A percentile compares a stretch with the other conserved stretches of the same genome.
Evolutionary conservation across 2,888 invertebrate genomes (phyloP).

Genomic region (Quadroppia sp.): DNA sequence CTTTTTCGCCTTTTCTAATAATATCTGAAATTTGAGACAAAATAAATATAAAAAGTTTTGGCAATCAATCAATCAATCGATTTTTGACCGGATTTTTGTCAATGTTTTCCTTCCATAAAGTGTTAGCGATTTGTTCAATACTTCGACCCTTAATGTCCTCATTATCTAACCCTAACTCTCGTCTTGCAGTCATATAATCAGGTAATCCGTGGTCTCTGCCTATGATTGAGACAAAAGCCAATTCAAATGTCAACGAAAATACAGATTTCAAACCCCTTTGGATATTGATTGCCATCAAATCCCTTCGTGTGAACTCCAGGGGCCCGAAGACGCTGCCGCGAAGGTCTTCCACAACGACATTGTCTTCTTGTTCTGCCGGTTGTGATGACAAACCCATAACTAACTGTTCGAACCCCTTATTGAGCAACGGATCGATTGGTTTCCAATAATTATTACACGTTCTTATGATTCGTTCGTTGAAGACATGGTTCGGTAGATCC

Average conservation of each 20-base stretch:
- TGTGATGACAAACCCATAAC: constrained; percentile 60
- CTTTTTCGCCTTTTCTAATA: background rate
- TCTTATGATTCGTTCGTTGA: constrained; percentile 51
- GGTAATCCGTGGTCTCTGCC: constrained; percentile 60
- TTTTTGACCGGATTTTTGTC: background rate
- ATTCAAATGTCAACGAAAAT: background rate
- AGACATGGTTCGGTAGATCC: background rate
- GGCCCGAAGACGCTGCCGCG: constrained; percentile 60
- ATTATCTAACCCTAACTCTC: constrained; percentile 55
- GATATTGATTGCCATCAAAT: constrained; percentile 61
- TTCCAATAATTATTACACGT: constrained; percentile 60
- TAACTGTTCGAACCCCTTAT: constrained; percentile 53
- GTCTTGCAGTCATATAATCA: constrained; percentile 61
- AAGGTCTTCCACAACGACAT: constrained; percentile 60
- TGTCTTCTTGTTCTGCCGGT: constrained; percentile 59
- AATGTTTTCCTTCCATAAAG: background rate
- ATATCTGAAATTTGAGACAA: background rate
- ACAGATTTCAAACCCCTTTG: constrained; percentile 53
- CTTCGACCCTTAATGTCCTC: background rate
- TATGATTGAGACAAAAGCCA: background rate
- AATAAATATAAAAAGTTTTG: background rate
- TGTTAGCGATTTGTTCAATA: constrained; percentile 12
- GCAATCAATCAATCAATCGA: background rate
- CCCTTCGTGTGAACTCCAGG: constrained; percentile 60
- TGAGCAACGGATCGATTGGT: constrained; percentile 49